A percentile compares a stretch with the other conserved stretches of the same genome.
These are phyloP conservation scores for Caradrina clavipalpis DNA, from an alignment of 2,888 invertebrate species.

Conservation along the genomic window DNA sequence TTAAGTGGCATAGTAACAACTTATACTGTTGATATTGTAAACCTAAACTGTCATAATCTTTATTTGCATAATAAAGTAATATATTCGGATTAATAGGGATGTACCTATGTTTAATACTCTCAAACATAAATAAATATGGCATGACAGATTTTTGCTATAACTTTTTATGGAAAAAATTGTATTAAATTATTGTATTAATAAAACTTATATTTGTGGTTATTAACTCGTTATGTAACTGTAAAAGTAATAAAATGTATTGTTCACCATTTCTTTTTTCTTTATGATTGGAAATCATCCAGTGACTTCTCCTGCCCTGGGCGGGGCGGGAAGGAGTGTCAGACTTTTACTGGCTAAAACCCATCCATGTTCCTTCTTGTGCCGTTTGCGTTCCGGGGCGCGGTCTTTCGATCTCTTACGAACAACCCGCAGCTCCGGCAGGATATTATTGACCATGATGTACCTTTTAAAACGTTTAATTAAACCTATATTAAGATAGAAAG, in stretches of 20 bases:
- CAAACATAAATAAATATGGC: constrained; percentile 62
- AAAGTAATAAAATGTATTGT: constrained; percentile 17
- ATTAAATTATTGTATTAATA: constrained; percentile 17
- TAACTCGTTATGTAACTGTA: constrained; percentile 15
- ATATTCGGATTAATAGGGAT: constrained; percentile 61
- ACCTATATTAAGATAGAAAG: not conserved
- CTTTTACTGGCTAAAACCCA: too few relatives aligned
- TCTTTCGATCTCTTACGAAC: too few relatives aligned
- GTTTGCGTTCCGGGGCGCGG: too few relatives aligned
- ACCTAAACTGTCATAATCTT: constrained; percentile 55
- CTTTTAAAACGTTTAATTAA: not conserved
- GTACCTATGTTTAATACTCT: constrained; percentile 52
- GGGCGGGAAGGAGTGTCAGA: too few relatives aligned
- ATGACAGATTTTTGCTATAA: constrained; percentile 33
- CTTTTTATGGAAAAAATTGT: constrained; percentile 30
- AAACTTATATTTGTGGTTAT: constrained; percentile 15
- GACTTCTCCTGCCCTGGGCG: too few relatives aligned
- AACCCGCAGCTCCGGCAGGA: too few relatives aligned
- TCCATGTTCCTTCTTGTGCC: too few relatives aligned
- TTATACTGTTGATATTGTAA: constrained; percentile 47
- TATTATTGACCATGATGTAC: not conserved
- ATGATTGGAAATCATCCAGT: too few relatives aligned
- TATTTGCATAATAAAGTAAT: constrained; percentile 62
- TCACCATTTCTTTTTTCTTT: too few relatives aligned
- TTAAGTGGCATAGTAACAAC: constrained; percentile 40